Conservation (phyloP, 2,888 invertebrate genomes). For the Tiliacea aurago region DNA sequence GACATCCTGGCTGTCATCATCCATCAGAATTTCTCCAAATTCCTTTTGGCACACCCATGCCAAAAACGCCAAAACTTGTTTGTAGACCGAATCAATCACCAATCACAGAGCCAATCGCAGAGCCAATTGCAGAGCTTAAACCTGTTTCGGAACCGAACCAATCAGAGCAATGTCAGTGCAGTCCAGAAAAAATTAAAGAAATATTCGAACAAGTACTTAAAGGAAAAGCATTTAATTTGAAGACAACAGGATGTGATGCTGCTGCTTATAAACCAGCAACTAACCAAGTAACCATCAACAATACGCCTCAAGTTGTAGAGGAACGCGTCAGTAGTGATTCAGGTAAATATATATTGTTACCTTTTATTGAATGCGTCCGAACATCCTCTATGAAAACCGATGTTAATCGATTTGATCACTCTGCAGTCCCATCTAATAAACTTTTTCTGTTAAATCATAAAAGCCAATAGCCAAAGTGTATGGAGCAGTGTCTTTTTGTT, state of each 20-base stretch:
- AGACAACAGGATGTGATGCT: slow-evolving; percentile 24
- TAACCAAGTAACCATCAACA: not conserved
- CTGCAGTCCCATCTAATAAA: not conserved
- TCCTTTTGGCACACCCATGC: not conserved
- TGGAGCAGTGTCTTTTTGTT: not conserved
- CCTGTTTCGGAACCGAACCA: not conserved
- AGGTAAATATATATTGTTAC: slow-evolving; percentile 6
- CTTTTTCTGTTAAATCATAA: not conserved
- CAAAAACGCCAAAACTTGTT: not conserved
- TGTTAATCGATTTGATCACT: not conserved
- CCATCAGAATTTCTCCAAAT: not conserved
- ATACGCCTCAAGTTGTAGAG: not conserved
- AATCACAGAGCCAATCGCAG: not conserved
- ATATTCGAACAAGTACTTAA: slow-evolving; percentile 32
- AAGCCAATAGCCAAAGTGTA: not conserved
- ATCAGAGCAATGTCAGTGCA: slow-evolving; percentile 37
- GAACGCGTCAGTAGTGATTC: not conserved
- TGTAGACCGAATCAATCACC: not conserved
- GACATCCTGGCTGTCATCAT: not conserved
- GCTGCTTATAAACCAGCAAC: not conserved
- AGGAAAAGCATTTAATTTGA: slow-evolving; percentile 28
- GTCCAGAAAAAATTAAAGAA: slow-evolving; percentile 45
- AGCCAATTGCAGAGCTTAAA: not conserved
- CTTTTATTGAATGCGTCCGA: not conserved
- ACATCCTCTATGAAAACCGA: not conserved